Conservation (phyloP, 2,113 vertebrate species). For the Hucho hucho region DNA sequence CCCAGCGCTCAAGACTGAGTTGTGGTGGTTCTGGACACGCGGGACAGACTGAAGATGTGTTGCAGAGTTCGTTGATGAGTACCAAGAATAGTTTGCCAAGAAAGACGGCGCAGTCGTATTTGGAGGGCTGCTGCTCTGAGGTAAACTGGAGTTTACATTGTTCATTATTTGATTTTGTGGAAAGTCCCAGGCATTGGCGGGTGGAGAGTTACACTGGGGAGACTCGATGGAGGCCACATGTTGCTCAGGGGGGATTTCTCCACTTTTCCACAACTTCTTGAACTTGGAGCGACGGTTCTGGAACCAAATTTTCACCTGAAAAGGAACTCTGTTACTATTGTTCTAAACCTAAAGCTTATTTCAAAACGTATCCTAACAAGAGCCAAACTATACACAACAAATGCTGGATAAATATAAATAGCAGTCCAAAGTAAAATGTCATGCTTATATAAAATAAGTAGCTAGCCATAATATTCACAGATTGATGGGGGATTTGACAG, state of each 20-base stretch:
- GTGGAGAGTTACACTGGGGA: slow-evolving; percentile 83
- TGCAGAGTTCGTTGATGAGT: slow-evolving; percentile 80
- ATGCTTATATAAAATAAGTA: background rate
- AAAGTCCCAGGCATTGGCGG: slow-evolving; percentile 87
- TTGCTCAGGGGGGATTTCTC: slow-evolving; percentile 88
- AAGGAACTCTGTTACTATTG: slow-evolving; percentile 30
- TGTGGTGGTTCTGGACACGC: slow-evolving; percentile 83
- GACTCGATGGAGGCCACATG: slow-evolving; percentile 82
- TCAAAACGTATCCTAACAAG: background rate
- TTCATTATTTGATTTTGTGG: slow-evolving; percentile 81
- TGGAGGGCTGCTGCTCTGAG: slow-evolving; percentile 77
- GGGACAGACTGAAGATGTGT: slow-evolving; percentile 80
- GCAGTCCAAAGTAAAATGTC: background rate
- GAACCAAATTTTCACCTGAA: slow-evolving; percentile 94
- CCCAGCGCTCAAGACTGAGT: slow-evolving; percentile 81
- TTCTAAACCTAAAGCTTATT: background rate
- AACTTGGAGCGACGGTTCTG: slow-evolving; percentile 94
- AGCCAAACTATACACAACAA: background rate
- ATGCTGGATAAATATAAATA: background rate
- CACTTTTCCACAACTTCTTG: slow-evolving; percentile 98
- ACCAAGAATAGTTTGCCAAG: slow-evolving; percentile 93
- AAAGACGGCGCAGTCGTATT: slow-evolving; percentile 78
- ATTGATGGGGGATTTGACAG: slow-evolving; percentile 10
- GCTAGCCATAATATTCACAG: background rate
- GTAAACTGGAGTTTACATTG: slow-evolving; percentile 72